phyloP scores from a whole-genome alignment of 2,888 invertebrate genomes.

The Dasypolia templi region DNA sequence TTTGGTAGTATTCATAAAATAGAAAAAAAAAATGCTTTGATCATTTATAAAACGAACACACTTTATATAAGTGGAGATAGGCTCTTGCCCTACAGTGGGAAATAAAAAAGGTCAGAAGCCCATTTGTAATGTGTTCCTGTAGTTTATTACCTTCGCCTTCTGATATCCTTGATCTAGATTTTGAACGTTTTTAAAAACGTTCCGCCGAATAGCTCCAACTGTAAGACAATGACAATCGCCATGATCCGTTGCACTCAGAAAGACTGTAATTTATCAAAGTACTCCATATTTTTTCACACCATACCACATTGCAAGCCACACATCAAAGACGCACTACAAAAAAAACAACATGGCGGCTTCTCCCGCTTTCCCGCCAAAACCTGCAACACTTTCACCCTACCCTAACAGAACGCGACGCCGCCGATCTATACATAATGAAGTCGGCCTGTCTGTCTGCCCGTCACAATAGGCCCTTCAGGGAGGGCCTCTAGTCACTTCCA shows the following conservation, averaged over 20 bases:
- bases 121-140: no score
- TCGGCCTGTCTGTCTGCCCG: constrained; percentile 80
- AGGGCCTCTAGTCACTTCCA: constrained; percentile 84
- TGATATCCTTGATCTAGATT: no score
- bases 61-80: no score
- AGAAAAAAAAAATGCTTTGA: no score
- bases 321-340: not conserved
- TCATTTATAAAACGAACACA: no score
- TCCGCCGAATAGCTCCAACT: not conserved
- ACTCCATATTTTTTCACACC: not conserved
- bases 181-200: no score
- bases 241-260: not conserved
- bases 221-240: not conserved
- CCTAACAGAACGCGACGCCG: constrained; percentile 46
- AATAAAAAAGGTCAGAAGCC: no score
- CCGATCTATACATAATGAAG: constrained; percentile 73
- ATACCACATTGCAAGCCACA: not conserved
- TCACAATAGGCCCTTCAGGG: constrained; percentile 82
- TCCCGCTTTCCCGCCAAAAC: constrained; percentile 27
- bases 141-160: no score
- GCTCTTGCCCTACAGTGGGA: no score
- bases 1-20: not conserved
- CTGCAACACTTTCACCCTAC: constrained; percentile 50
- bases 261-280: not conserved
- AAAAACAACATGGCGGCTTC: constrained; percentile 39